phyloP scores from a whole-genome alignment of 2,797 vertebrate species.

The Strix occidentalis region DNA sequence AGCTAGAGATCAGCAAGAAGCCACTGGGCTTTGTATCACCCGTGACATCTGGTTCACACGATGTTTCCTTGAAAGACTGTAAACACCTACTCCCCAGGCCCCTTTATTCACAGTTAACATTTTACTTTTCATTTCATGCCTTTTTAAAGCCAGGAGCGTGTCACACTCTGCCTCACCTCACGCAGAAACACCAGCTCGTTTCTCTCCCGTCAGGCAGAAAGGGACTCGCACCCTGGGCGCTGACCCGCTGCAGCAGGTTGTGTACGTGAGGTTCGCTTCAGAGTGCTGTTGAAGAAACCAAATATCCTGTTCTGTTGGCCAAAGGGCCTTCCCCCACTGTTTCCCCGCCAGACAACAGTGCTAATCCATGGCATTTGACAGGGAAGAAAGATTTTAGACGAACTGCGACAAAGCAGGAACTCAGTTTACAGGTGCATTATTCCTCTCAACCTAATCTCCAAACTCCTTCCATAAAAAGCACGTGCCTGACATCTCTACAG shows the following conservation, averaged over 20 bases:
- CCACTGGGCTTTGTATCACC: background rate
- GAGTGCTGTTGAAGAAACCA: background rate
- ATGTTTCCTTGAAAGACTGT: background rate
- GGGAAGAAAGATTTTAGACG: background rate
- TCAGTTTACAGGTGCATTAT: background rate
- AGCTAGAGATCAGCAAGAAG: background rate
- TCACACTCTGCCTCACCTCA: background rate
- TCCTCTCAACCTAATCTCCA: background rate
- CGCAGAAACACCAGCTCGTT: background rate
- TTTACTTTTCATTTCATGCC: background rate
- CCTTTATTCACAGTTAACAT: background rate
- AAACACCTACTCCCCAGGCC: accelerated
- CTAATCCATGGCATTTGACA: background rate
- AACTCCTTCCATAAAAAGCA: background rate
- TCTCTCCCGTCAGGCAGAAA: background rate
- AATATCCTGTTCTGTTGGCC: background rate
- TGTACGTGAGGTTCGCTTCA: background rate
- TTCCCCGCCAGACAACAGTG: background rate
- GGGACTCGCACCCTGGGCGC: background rate
- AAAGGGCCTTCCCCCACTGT: background rate
- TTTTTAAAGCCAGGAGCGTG: background rate
- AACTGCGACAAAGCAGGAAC: background rate
- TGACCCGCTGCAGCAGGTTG: too few species aligned
- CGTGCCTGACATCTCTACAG: background rate
- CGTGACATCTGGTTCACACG: background rate